A percentile compares a stretch with the other conserved stretches of the same genome.
Evolutionary conservation across 2,113 vertebrate species (phyloP).

Genomic region (Cephalophus harveyi): DNA sequence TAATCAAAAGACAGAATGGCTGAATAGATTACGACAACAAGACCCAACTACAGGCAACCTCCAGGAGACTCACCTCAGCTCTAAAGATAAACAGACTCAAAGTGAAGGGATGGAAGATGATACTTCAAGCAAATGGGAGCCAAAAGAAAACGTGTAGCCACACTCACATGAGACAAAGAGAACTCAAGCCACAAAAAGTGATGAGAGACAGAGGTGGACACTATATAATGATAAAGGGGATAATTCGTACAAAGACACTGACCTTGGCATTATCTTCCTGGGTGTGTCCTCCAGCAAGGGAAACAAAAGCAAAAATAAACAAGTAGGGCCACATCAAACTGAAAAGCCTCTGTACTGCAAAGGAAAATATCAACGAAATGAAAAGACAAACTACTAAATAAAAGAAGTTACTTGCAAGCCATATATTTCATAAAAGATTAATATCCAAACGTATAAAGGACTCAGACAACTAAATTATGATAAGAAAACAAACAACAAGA

Average conservation of each 20-base stretch:
- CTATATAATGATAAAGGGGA: not conserved
- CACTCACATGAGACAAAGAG: not conserved
- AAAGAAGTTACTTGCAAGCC: not conserved
- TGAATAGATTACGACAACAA: not conserved
- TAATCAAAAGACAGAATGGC: not conserved
- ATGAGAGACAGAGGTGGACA: not conserved
- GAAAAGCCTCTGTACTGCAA: not conserved
- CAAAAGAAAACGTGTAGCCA: not conserved
- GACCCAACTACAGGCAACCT: not conserved
- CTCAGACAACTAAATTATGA: not conserved
- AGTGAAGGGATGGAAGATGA: not conserved
- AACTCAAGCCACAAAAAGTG: not conserved
- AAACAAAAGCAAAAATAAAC: not conserved
- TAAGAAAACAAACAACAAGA: not conserved
- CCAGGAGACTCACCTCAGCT: not conserved
- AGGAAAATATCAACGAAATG: not conserved
- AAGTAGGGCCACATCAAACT: not conserved
- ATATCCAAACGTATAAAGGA: not conserved
- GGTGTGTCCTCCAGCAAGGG: not conserved
- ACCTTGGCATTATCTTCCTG: not conserved
- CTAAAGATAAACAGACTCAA: not conserved
- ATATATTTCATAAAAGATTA: not conserved
- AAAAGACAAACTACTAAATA: not conserved
- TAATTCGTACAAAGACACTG: not conserved
- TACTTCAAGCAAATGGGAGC: not conserved